Base-by-base conservation (phyloP, 1,140 invertebrate genomes). In the Propsilocerus akamusi region DNA sequence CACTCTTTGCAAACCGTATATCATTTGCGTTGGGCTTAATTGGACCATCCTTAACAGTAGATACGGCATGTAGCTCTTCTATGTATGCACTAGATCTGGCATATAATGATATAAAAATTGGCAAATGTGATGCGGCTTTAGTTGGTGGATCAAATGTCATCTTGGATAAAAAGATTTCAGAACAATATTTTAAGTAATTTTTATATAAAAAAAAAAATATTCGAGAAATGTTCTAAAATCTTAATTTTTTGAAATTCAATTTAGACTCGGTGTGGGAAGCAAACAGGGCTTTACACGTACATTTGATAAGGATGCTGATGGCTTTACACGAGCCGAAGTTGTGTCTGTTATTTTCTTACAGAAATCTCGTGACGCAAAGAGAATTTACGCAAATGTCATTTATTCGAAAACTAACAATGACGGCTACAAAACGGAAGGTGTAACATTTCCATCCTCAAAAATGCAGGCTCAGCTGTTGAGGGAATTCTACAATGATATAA, bases 1-100 rank as follows among this genome's bases (percentile, higher is more conserved):
- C 87, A 6, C 94, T 96, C 88, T 75, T 95, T 63, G 83, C 89
- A 1, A 93, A 95, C 60, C 73, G 91, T 48, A 75, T 96, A 25
- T 94, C 88, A 0, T 83, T 83, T 52, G 78, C 71, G 62, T 57
- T 85, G 8, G 78, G 80, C 48, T 58, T 77, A 0, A 74, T 72
- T 53, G 82, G 81, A 25, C 89, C 89, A 0, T 91, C 87, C 47
- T 85, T 82, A 62, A 68, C 81, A 5, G 71, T 92, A 1, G 92
- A 97, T 59, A 85, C 87, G 11, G 88, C 90, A 6, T 96, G 91
- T 67, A 90, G 86, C 34, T 93, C 90, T 25, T 89, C 87, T 52
- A 69, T 91, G 49, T 76, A 82, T 51, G 91, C 89, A 0, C 57
- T 97, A 12, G 80, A 91, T 57, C 76, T 87, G 55, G 92, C 89